phyloP scores from a whole-genome alignment of 2,113 vertebrate genomes.

The Centrocercus urophasianus region DNA sequence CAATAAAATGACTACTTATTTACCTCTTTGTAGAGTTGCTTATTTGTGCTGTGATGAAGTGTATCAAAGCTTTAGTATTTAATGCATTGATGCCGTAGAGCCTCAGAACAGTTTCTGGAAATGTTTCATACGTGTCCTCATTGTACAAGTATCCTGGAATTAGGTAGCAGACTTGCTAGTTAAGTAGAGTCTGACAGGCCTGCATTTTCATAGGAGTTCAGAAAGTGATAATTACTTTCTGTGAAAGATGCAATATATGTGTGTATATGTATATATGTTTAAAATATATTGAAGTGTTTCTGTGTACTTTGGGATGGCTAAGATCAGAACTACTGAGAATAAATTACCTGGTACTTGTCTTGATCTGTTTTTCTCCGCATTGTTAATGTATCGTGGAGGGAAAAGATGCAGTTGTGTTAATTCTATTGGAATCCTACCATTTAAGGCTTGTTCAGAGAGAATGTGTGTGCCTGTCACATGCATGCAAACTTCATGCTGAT shows the following conservation, averaged over 20 bases:
- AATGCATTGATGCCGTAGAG: neutral
- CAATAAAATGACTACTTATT: constrained; percentile 50
- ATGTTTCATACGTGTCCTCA: neutral
- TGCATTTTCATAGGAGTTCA: neutral
- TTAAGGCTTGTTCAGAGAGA: neutral
- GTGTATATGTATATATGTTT: neutral
- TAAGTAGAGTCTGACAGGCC: neutral
- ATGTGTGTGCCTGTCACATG: too few relatives aligned
- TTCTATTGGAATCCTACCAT: neutral
- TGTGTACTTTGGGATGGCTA: neutral
- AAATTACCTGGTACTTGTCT: neutral
- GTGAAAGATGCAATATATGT: neutral
- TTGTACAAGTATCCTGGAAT: neutral
- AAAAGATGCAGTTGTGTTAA: neutral
- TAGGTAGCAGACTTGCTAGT: neutral
- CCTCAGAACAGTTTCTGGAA: neutral
- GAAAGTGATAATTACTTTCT: neutral
- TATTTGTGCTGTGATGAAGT: neutral
- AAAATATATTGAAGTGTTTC: neutral
- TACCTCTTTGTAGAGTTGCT: neutral
- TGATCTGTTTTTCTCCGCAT: neutral
- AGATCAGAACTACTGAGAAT: neutral
- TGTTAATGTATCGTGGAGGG: neutral
- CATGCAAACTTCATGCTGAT: neutral
- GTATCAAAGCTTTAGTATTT: neutral